Conservation (phyloP, 1,140 invertebrate species). For the Phthorimaea operculella region DNA sequence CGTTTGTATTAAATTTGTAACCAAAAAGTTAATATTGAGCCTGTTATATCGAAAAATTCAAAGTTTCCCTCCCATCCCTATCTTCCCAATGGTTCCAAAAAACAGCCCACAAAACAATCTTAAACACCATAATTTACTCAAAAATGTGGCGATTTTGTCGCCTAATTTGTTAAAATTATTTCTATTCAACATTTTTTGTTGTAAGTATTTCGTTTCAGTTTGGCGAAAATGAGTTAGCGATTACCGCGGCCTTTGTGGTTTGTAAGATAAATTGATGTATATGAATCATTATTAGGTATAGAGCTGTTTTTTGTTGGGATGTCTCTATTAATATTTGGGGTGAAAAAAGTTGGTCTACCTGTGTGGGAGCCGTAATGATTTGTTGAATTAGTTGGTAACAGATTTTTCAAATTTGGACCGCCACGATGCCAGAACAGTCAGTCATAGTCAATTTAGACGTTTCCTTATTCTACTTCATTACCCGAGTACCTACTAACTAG, state of each 20-base stretch:
- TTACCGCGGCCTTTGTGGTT: constrained; percentile 36
- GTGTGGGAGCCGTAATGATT: constrained; percentile 36
- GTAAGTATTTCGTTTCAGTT: background rate
- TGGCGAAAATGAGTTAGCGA: constrained; percentile 49
- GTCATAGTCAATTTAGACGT: too few species aligned
- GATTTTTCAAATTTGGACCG: constrained; percentile 22
- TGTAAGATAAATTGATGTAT: constrained; percentile 44
- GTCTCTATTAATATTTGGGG: constrained; percentile 34
- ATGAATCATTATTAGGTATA: constrained; percentile 31
- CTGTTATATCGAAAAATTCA: constrained; percentile 5
- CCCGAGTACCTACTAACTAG: too few species aligned
- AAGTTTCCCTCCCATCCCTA: constrained; percentile 12
- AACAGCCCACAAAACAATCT: constrained; percentile 28
- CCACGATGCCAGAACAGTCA: too few species aligned
- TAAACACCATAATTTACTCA: constrained; percentile 34
- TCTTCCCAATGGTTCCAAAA: constrained; percentile 32
- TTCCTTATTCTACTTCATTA: too few species aligned
- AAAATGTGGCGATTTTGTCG: constrained; percentile 53
- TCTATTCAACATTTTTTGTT: constrained; percentile 9
- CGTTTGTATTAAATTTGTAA: too few species aligned
- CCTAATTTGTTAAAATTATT: constrained; percentile 55
- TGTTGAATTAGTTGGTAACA: constrained; percentile 35
- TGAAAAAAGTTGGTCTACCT: constrained; percentile 16
- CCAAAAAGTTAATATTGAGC: too few species aligned
- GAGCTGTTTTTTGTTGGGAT: constrained; percentile 25